Base-by-base conservation (phyloP, 2,888 invertebrate species). In the Galeruca laticollis region DNA sequence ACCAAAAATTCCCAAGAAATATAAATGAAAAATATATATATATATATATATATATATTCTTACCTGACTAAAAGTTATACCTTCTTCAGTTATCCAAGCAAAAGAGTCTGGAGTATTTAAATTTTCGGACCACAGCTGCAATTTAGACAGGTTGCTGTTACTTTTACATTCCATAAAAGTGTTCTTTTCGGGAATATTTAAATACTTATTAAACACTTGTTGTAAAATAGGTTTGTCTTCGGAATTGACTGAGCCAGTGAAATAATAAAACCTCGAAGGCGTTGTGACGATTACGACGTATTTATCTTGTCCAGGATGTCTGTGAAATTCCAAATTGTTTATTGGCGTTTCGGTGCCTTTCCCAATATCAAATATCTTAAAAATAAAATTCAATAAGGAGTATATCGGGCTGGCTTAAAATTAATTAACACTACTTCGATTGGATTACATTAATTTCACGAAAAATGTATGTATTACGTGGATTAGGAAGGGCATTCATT, bases 31-130 rank as follows among this genome's bases (percentile, higher is more conserved):
- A 3, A 26, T 5, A 26, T 5, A 26, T 5, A 26, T 6, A n/a
- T n/a, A n/a, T 26, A 6, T 5, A 26, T 26, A 26, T 26, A 3
- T 1, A 26, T 5, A 5, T 5, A 43, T 33, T 26, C 31, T 68
- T 83, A 95, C 94, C 88, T 93, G 90, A 49, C 94, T 94, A 86
- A 91, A 92, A 77, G 92, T 91, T 76, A 97, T 90, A 9, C 95
- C 96, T 31, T 92, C 90, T 77, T 93, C 94, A 18, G 94, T 94
- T 78, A 97, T 87, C 97, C 97, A 97, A 0, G 93, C 95, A 87
- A 96, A 94, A 2, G 90, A 89, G 79, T 91, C 92, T 0, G 96
- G 96, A 56, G 89, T 87, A 70, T 89, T 89, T 78, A 89, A 87
- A 76, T 90, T 90, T 60, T 91, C 88, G 66, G 92, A 92, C 86